phyloP scores from a whole-genome alignment of 2,888 invertebrate species.

The Fragum sueziense region DNA sequence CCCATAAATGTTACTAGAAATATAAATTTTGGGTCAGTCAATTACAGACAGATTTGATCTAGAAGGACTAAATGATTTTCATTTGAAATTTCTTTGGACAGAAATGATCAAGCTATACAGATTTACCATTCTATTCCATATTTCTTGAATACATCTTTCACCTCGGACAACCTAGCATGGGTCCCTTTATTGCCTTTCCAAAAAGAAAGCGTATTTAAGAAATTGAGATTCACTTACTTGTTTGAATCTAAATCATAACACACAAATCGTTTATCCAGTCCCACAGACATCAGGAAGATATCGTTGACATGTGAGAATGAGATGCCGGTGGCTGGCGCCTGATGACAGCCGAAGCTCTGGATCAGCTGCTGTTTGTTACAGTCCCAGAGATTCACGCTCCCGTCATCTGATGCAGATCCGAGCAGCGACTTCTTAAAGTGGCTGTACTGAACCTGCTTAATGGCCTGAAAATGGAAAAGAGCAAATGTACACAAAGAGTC shows the following conservation, averaged over 20 bases:
- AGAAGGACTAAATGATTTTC: too few species aligned
- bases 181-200: too few species aligned
- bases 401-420: slow-evolving; percentile 80
- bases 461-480: slow-evolving; percentile 68
- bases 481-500: too few species aligned
- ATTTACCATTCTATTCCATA: too few species aligned
- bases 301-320: slow-evolving; percentile 83
- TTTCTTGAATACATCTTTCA: too few species aligned
- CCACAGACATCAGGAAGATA: slow-evolving; percentile 81
- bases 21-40: too few species aligned
- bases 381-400: slow-evolving; percentile 81
- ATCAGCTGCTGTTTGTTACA: slow-evolving; percentile 74
- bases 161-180: too few species aligned
- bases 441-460: slow-evolving; percentile 79
- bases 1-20: too few species aligned
- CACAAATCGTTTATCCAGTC: slow-evolving; percentile 82
- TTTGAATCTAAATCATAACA: slow-evolving; percentile 80
- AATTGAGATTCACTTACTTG: slow-evolving; percentile 71
- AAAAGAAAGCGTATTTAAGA: too few species aligned
- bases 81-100: too few species aligned
- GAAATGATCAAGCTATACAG: too few species aligned
- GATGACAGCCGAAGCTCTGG: slow-evolving; percentile 79
- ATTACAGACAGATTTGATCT: too few species aligned
- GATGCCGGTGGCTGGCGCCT: slow-evolving; percentile 81
- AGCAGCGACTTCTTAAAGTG: slow-evolving; percentile 76